Base-by-base conservation (phyloP, 1,140 invertebrate genomes). In the Drosophila subobscura region DNA sequence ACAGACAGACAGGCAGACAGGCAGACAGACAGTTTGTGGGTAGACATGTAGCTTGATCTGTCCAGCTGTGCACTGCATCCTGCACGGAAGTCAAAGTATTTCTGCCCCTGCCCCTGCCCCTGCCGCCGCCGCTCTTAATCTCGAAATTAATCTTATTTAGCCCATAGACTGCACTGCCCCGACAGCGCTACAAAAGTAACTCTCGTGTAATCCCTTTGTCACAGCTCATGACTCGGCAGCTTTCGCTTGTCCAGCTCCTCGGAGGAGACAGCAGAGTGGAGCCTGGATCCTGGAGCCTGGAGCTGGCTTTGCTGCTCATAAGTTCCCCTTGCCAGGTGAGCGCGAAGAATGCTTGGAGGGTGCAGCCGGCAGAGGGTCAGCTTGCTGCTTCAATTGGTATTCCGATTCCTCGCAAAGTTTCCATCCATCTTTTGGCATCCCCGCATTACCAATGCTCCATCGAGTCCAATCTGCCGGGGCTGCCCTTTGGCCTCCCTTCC, bases 161-260 rank as follows among this genome's bases (percentile, higher is more conserved):
- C 68, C 77, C 70, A 88, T 67, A 79, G 79, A 79, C 71, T 78
- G 79, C 64, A 78, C 41, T 54, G 56, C 22, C 57, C 57, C 49
- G 40, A 33, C 22, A 27, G 46, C 12, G n/a, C 25, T 56, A 67
- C 60, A 50, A 25, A 68, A 74, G 73, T 75, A 80, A 80, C 77
- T 80, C 74, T 46, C 54, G 55, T 65, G 83, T 88, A 86, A 86
- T 88, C 83, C 83, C 67, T 88, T 86, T 88, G 83, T 83, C 83
- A 88, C 83, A 79, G 66, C 70, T 76, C 74, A 68, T 77, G 83
- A 86, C 77, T 81, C 65, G 65, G 47, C 81, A 78, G 61, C 65
- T 78, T 75, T 72, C 20, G 12, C n/a, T 57, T 25, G 25, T 57
- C 12, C 56, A 10, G 10, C 46, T 22, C 42, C 50, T 20, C 16